Evolutionary conservation across 2,888 invertebrate species (phyloP).

Genomic region (Octodonta nipae): DNA sequence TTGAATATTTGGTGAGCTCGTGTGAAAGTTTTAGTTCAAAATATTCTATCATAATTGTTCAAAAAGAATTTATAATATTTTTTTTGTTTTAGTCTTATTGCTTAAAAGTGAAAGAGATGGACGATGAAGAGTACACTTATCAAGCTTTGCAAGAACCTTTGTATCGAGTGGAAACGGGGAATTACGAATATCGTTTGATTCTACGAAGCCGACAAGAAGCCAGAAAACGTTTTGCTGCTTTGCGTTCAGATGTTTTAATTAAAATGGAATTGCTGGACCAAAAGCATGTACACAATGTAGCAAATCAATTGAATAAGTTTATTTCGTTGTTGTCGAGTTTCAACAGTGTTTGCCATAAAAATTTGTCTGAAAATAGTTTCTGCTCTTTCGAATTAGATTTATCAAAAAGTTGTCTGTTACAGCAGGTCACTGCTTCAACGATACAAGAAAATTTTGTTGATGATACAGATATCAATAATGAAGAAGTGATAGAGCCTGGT

Average conservation of each 20-base stretch:
- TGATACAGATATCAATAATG: too few species aligned
- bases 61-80: too few species aligned
- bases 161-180: slow-evolving; percentile 96
- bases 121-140: slow-evolving; percentile 94
- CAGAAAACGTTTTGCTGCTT: slow-evolving; percentile 65
- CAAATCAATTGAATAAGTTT: slow-evolving; percentile 67
- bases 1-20: slow-evolving; percentile 95
- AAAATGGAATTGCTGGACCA: slow-evolving; percentile 95
- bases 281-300: slow-evolving; percentile 94
- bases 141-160: slow-evolving; percentile 86
- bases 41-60: too few species aligned
- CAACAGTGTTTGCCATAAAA: slow-evolving; percentile 38
- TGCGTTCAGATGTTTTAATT: slow-evolving; percentile 82
- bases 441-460: slow-evolving; percentile 38
- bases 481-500: too few species aligned
- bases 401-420: slow-evolving; percentile 82
- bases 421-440: slow-evolving; percentile 50
- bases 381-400: slow-evolving; percentile 90
- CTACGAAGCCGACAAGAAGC: slow-evolving; percentile 93
- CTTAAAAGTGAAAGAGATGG: slow-evolving; percentile 98
- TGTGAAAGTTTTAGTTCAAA: too few species aligned
- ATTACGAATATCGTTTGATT: slow-evolving; percentile 93
- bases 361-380: slow-evolving; percentile 63
- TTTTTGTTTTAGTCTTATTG: too few species aligned
- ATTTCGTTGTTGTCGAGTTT: slow-evolving; percentile 79